Base-by-base conservation (phyloP, 2,797 vertebrate genomes). In the Arnoldichthys spilopterus region DNA sequence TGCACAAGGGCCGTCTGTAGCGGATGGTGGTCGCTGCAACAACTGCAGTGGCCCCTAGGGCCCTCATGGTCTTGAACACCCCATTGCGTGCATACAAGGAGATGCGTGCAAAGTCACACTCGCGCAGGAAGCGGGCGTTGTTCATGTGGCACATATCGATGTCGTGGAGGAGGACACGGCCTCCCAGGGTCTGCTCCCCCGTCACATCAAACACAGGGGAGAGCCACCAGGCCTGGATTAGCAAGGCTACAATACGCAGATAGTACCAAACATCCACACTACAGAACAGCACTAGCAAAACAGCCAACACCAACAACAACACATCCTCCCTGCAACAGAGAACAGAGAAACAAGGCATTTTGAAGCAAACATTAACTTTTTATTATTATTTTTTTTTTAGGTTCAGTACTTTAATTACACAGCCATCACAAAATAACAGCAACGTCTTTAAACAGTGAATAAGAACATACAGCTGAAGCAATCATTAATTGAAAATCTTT, bases 61-160 rank as follows among this genome's bases (percentile, higher is more conserved):
- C 89, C 53, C 94, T 87, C 9, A 89, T 0, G 0, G 94, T 95
- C 74, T 90, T 94, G 32, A 96, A 92, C 28, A 97, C 85, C 0
- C 96, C 96, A 16, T 96, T 95, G 13, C 96, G 95, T 0, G 81
- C 85, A 83, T 95, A 93, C 58, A 95, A 92, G 18, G 94, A 94
- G 37, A 91, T 86, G 40, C 95, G 94, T 56, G 95, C 95, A n/a
- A 97, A 94, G 90, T 98, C 96, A 12, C 95, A 96, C 86, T 98
- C 96, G 0, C 96, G 91, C 6, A 96, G 91, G 90, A 96, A 97
- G 51, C 96, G 95, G 3, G 96, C 94, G 47, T 98, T 97, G 91
- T 97, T 98, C 96, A 97, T 97, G 88, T 98, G 96, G 56, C 94
- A 89, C 91, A 97, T 87, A 87, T 96, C 96, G 16, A 98, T 88